Base-by-base conservation (phyloP, 2,888 invertebrate genomes). In the Cantharis rufa region DNA sequence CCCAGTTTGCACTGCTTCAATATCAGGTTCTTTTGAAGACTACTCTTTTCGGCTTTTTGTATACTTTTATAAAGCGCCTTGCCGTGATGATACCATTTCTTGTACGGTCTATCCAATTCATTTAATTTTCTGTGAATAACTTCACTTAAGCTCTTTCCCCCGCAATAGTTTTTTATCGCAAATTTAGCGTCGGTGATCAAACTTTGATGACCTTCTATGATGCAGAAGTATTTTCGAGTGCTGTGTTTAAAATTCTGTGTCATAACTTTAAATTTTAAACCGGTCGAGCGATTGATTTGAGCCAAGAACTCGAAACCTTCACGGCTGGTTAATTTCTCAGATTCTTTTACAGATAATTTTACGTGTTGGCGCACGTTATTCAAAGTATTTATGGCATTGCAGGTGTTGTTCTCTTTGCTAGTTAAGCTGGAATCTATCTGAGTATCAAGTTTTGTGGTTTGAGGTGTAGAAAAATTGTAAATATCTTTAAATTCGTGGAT, bases 401-500 rank as follows among this genome's bases (percentile, higher is more conserved):
- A 13, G 1, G 32, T 32, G 32, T 32, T 4, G 11, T 48, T n/a
- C 9, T 48, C n/a, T n/a, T 48, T 48, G 48, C n/a, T n/a, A 7
- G 2, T 7, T 48, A 48, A 48, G n/a, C 48, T 48, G 48, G n/a
- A 48, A 48, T n/a, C 48, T 1, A n/a, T 48, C n/a, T n/a, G 7
- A 7, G 7, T 7, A 2, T n/a, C 9, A 1, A n/a, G 5, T 48
- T 7, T 48, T 48, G 48, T 48, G 7, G n/a, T n/a, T 48, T 48
- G 7, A 0, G 2, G n/a, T 2, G 1, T 9, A 69, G 15, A 2
- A 1, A 24, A 3, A 66, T 16, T 48, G 13, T 83, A 84, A 73
- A 85, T 71, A 71, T 85, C 84, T 9, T 77, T 75, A 69, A 84
- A 86, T 18, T 78, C 78, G 16, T 82, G 76, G 13, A 86, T 80